Evolutionary conservation across 2,888 invertebrate genomes (phyloP), one percentile per base, ranked within the genome.

Genomic region (Andrena marginata): DNA sequence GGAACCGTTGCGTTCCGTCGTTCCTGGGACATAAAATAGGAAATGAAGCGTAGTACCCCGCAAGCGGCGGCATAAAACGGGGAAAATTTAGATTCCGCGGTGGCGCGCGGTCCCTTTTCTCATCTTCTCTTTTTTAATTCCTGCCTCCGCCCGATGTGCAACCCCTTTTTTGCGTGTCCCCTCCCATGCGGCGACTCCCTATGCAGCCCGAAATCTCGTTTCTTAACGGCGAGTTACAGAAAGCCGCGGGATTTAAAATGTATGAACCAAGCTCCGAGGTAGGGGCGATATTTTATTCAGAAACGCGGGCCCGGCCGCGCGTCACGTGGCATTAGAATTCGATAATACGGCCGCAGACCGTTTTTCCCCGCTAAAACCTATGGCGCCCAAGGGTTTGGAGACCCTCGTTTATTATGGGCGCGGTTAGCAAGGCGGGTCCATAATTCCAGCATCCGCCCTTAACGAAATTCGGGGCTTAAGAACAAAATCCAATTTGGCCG

Each of bases 241-340:
- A 70, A 81, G 59, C 81, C 70, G 64, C 23, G 13, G 75, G 77
- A 81, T 84, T 87, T 82, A 85, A 87, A 82, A 85, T 86, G 82
- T 82, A 84, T 79, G 85, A 87, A 77, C 56, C 63, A 29, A 56
- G 59, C 68, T 49, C 33, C 70, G 54, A 23, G 71, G 74, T 77
- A 59, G 63, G 33, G 60, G 56, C 49, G 77, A 84, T 88, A 87
- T 88, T 88, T 89, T 86, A 89, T 88, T 86, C 78, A 69, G 80
- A 80, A 88, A 85, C 80, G 82, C 69, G 42, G 35, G 64, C 31
- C 5, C 59, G 54, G 20, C 23, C 71, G 23, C 8, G 49, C 79
- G 72, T 78, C 77, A 35, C 49, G 68, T 8, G 29, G 77, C 77
- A 85, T 87, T 87, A 87, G 80, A 69, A 79, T 82, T 74, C 83